Percentiles rank a stretch among this genome's conserved stretches.
phyloP scores from a whole-genome alignment of 2,888 invertebrate species.

The Abrostola tripartita region DNA sequence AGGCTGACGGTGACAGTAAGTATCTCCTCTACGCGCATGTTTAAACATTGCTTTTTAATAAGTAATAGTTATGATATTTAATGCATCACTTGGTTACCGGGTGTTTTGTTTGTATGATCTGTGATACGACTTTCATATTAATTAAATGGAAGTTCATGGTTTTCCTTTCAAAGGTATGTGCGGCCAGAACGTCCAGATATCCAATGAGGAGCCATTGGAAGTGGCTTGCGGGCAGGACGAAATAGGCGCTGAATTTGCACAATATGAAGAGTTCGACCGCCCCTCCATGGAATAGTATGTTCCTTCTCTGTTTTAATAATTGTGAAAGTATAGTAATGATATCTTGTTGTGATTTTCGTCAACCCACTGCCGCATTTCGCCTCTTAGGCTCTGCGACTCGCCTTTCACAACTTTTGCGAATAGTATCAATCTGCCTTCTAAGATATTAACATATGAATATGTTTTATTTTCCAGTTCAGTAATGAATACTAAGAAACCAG shows the following conservation, averaged over 20 bases:
- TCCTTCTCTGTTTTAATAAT: not conserved
- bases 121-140: not conserved
- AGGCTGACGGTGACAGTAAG: constrained; percentile 73
- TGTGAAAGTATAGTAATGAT: no score
- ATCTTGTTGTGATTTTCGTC: no score
- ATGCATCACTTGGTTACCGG: no score
- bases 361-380: no score
- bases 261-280: constrained; percentile 50
- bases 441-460: not conserved
- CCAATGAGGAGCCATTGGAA: constrained; percentile 50
- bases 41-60: no score
- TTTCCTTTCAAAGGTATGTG: constrained; percentile 44
- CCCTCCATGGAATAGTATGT: constrained; percentile 56
- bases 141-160: not conserved
- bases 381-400: no score
- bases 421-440: no score
- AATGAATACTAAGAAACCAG: constrained; percentile 20
- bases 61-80: no score
- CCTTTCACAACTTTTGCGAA: no score
- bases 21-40: constrained; percentile 4
- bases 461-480: constrained; percentile 12
- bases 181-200: constrained; percentile 53
- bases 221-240: constrained; percentile 66
- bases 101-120: not conserved
- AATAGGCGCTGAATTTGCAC: constrained; percentile 38